Conservation (phyloP, 92 coral and sea anemone species). For the Porites evermanni region DNA sequence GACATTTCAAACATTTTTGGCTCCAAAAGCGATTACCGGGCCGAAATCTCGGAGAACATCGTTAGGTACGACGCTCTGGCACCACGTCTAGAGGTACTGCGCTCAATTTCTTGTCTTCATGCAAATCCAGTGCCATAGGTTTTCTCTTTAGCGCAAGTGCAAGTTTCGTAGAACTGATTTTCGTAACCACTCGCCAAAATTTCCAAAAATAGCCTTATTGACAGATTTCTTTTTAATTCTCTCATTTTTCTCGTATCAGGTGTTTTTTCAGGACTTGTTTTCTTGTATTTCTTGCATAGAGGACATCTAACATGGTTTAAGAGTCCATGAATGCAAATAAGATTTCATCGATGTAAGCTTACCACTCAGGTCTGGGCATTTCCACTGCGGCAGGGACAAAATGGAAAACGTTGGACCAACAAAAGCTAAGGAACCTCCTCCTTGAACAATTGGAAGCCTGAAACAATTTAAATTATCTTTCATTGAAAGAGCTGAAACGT, state of each 20-base stretch:
- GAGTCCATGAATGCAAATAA: not conserved
- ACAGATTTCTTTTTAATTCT: too few species aligned
- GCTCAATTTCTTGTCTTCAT: too few species aligned
- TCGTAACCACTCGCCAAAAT: too few species aligned
- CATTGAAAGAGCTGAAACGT: not conserved
- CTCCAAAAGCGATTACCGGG: constrained; percentile 2
- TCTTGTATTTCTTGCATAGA: not conserved
- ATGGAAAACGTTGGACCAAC: constrained; percentile 60
- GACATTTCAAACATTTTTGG: not conserved
- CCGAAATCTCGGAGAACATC: not conserved
- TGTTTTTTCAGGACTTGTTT: too few species aligned
- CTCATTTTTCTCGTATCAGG: too few species aligned
- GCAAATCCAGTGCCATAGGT: too few species aligned
- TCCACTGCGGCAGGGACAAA: constrained; percentile 60
- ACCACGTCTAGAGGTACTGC: too few species aligned
- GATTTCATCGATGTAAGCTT: not conserved
- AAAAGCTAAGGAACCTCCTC: constrained; percentile 63
- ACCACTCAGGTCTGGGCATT: constrained; percentile 38
- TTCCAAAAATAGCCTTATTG: too few species aligned
- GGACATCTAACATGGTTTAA: not conserved
- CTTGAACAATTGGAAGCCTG: constrained; percentile 71
- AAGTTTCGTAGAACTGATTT: too few species aligned
- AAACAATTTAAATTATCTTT: not conserved
- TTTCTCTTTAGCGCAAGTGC: too few species aligned
- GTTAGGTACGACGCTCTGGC: too few species aligned